Evolutionary conservation across 2,888 invertebrate genomes (phyloP).

Genomic region (Cheilosia impressa): DNA sequence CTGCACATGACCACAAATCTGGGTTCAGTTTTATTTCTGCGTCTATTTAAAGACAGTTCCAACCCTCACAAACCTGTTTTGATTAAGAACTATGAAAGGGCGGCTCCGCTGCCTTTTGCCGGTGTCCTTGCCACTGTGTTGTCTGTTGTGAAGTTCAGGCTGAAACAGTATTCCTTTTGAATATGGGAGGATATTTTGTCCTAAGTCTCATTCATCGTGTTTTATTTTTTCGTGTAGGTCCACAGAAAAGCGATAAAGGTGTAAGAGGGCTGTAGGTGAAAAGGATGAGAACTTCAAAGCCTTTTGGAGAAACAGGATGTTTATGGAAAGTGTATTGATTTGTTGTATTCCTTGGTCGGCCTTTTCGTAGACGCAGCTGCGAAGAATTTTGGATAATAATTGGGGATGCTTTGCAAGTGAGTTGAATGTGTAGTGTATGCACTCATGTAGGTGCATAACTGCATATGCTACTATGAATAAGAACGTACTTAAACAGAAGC

Average conservation of each 20-base stretch:
- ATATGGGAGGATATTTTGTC: conserved; percentile 2
- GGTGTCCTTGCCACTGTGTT: not conserved
- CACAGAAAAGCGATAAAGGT: not conserved
- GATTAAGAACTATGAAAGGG: conserved; percentile 21
- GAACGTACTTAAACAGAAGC: too few relatives aligned
- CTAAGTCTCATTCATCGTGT: not conserved
- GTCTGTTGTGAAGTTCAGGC: not conserved
- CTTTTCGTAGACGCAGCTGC: conserved; percentile 5
- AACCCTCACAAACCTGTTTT: not conserved
- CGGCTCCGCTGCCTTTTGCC: not conserved
- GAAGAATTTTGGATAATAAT: too few relatives aligned
- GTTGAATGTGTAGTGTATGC: too few relatives aligned
- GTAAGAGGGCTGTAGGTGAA: not conserved
- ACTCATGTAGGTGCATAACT: too few relatives aligned
- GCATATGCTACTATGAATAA: too few relatives aligned
- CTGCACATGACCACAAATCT: conserved; percentile 58
- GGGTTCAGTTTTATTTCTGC: conserved; percentile 44
- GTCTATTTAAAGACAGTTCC: conserved; percentile 51
- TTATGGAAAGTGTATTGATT: conserved; percentile 59
- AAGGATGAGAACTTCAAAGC: conserved; percentile 37
- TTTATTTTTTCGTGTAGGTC: conserved; percentile 1
- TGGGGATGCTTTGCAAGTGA: too few relatives aligned
- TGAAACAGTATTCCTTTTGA: conserved; percentile 13
- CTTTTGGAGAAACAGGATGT: conserved; percentile 24
- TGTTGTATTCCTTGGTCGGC: conserved; percentile 24